These are phyloP conservation scores for Emys orbicularis DNA, from an alignment of 2,797 vertebrate species.

Conservation along the genomic window DNA sequence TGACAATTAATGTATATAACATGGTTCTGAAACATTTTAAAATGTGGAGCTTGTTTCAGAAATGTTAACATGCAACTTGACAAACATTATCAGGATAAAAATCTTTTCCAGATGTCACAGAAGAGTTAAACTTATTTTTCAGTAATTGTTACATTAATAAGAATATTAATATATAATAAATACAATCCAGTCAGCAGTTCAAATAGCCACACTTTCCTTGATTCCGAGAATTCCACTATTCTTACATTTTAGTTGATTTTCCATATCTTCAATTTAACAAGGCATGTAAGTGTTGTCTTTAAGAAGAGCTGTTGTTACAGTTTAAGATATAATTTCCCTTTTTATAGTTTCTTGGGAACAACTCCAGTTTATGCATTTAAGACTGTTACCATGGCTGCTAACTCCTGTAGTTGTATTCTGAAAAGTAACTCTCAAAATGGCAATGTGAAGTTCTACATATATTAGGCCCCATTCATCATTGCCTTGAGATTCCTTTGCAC, in stretches of 20 bases:
- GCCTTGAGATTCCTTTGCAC: not conserved
- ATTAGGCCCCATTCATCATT: not conserved
- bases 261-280: not conserved
- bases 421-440: not conserved
- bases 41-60: not conserved
- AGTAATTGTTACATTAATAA: not conserved
- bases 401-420: not conserved
- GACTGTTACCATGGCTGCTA: not conserved
- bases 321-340: not conserved
- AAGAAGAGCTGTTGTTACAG: not conserved
- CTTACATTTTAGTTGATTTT: not conserved
- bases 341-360: not conserved
- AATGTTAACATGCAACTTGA: not conserved
- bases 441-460: not conserved
- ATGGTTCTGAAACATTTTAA: not conserved
- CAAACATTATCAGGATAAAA: accelerated
- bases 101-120: not conserved
- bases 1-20: not conserved
- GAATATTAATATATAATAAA: not conserved
- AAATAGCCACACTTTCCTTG: not conserved
- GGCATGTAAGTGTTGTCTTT: not conserved
- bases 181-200: not conserved
- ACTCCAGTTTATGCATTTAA: not conserved
- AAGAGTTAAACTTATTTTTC: not conserved
- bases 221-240: not conserved